Evolutionary conservation across 2,888 invertebrate species (phyloP).

Genomic region (Latrodectus hesperus): DNA sequence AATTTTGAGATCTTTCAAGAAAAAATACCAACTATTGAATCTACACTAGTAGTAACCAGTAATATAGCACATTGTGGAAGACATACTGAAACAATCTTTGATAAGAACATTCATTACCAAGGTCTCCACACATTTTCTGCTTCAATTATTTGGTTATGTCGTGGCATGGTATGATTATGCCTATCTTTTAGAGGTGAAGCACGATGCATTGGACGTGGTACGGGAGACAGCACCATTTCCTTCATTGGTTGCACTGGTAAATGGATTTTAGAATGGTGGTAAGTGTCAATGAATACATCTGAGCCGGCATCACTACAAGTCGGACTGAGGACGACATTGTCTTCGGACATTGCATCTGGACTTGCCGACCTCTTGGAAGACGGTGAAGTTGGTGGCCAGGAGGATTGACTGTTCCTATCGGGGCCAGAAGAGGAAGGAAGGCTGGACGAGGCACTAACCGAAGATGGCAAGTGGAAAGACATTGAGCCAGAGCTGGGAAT

Average conservation of each 20-base stretch:
- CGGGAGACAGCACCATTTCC: slow-evolving; percentile 14
- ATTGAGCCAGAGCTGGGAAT: slow-evolving; percentile 32
- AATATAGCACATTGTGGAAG: not conserved
- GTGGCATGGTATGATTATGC: slow-evolving; percentile 1
- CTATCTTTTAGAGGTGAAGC: slow-evolving; percentile 14
- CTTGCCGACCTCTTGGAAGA: slow-evolving; percentile 60
- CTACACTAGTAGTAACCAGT: too few relatives aligned
- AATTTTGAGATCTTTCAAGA: too few relatives aligned
- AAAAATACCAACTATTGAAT: too few relatives aligned
- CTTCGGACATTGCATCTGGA: slow-evolving; percentile 65
- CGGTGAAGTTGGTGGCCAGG: slow-evolving; percentile 46
- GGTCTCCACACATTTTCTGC: slow-evolving; percentile 65
- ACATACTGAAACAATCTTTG: not conserved
- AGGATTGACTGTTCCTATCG: slow-evolving; percentile 57
- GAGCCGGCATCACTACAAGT: slow-evolving; percentile 65
- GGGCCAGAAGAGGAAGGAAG: slow-evolving; percentile 42
- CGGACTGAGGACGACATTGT: slow-evolving; percentile 67
- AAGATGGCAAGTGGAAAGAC: slow-evolving; percentile 35
- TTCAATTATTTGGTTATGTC: slow-evolving; percentile 30
- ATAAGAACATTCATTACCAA: slow-evolving; percentile 33
- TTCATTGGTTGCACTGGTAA: not conserved
- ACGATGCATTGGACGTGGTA: slow-evolving; percentile 3
- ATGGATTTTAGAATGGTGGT: slow-evolving; percentile 19
- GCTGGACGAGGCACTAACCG: slow-evolving; percentile 42
- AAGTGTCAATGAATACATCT: slow-evolving; percentile 56